Evolutionary conservation across 2,888 invertebrate genomes (phyloP), one percentile per base, ranked within the genome.

Genomic region (Oscheius sp.): DNA sequence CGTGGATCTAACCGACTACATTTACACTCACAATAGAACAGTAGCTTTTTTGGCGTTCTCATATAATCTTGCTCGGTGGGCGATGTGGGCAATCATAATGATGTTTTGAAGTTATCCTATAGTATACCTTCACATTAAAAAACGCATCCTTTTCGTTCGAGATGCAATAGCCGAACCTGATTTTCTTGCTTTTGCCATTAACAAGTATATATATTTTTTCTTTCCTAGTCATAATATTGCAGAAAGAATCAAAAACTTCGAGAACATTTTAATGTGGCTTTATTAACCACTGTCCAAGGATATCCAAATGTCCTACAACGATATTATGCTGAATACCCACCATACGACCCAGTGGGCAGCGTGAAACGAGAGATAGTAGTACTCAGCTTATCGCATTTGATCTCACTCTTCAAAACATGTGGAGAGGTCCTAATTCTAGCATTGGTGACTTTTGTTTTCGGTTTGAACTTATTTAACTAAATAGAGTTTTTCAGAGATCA

Each of bases 121-220:
- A 14, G 17, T 26, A 17, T 38, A 33, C 28, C 17, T 56, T n/a
- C 38, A 38, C 22, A 26, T 50, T 6, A 70, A 67, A 38, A 50
- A 22, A 1, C n/a, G 33, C 9, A 28, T 75, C 24, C 33, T 75
- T 1, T 75, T 75, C 26, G 75, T 75, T 6, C n/a, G 71, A 22
- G 75, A 75, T 41, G 51, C 41, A 14, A 32, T 71, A 8, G 57
- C 67, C 54, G 72, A 68, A 24, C 75, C 75, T 2, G 71, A 71
- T 20, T 73, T 64, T 30, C 45, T 75, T 4, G 72, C 72, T 4
- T 75, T 66, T 32, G 75, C 75, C 2, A 68, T 75, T 17, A 62
- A 54, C 14, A 75, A 73, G 71, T 68, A n/a, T 33, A 22, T 56
- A 67, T 36, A 65, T 5, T 4, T 28, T 54, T 28, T 36, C 36